phyloP scores from a whole-genome alignment of 2,888 invertebrate species.

The Pyralis farinalis region DNA sequence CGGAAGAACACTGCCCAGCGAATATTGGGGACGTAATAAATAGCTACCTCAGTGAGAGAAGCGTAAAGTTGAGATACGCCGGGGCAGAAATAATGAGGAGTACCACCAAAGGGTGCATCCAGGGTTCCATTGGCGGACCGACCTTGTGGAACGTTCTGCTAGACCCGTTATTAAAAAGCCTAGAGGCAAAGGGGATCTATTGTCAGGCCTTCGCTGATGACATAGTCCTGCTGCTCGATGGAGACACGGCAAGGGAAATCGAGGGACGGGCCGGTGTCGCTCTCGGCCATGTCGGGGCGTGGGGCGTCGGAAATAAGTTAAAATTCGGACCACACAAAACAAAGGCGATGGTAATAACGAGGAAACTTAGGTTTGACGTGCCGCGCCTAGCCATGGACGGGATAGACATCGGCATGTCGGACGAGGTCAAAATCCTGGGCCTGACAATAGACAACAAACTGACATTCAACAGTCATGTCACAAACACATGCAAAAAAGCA shows the following conservation, averaged over 20 bases:
- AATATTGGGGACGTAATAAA: too few relatives aligned
- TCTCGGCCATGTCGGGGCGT: constrained; percentile 23
- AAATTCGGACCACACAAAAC: constrained; percentile 13
- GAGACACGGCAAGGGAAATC: neutral
- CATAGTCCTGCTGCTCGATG: neutral
- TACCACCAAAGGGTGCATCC: neutral
- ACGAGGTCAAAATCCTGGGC: too few relatives aligned
- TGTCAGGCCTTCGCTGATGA: too few relatives aligned
- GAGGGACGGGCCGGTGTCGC: constrained; percentile 23
- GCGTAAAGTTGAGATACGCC: too few relatives aligned
- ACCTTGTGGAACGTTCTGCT: neutral
- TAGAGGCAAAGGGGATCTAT: too few relatives aligned
- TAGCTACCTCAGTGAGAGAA: too few relatives aligned
- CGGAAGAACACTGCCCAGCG: too few relatives aligned
- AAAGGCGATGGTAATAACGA: neutral
- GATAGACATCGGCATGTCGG: too few relatives aligned
- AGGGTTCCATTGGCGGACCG: neutral
- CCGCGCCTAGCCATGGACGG: too few relatives aligned
- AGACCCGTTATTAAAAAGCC: too few relatives aligned
- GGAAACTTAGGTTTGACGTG: neutral
- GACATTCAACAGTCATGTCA: neutral
- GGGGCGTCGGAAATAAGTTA: constrained; percentile 22
- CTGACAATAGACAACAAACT: neutral
- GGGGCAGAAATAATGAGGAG: too few relatives aligned
- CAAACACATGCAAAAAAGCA: constrained; percentile 1